Evolutionary conservation across 2,113 vertebrate genomes (phyloP), one percentile per base, ranked within the genome.

Genomic region (Caranx ignobilis): DNA sequence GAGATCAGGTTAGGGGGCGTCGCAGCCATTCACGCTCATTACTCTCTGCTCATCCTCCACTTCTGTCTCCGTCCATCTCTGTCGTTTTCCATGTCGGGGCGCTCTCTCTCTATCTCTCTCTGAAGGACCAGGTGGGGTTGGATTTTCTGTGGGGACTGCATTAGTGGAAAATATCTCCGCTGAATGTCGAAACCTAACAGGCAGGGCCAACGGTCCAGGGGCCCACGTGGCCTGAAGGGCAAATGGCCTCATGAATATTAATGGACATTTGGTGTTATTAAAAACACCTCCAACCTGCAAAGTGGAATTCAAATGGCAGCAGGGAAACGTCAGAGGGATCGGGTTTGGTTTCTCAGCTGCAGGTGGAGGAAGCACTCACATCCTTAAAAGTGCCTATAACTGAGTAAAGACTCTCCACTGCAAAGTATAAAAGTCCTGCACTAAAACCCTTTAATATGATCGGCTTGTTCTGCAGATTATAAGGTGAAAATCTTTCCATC

Each of bases 11-110:
- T 18, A 32, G n/a, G 39, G 54, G 48, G 52, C 1, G 11, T 56
- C 35, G 34, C 21, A 66, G 61, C 60, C 57, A 70, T 79, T 61
- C 47, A 26, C 45, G 74, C 57, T 76, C 70, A 43, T 78, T 78
- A 77, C 34, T 31, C 15, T 60, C 56, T 34, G 15, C 39, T 41
- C 26, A 65, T 55, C 59, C 11, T 57, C 5, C 39, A 13, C 5
- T n/a, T 59, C 50, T 45, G 21, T 62, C n/a, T 26, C 21, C 21
- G 16, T 31, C 13, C 34, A 5, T 13, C 16, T 21, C 6, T 13
- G 2, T 67, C 15, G 3, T 3, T 0, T 18, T 18, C 10, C 48
- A 10, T 6, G 52, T 41, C 41, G 15, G 13, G 6, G 18, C 4
- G 21, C 37, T 41, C 39, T 21, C 19, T 32, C 39, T 41, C 26